Evolutionary conservation across 2,888 invertebrate species (phyloP).

Genomic region (Lymantria dispar): DNA sequence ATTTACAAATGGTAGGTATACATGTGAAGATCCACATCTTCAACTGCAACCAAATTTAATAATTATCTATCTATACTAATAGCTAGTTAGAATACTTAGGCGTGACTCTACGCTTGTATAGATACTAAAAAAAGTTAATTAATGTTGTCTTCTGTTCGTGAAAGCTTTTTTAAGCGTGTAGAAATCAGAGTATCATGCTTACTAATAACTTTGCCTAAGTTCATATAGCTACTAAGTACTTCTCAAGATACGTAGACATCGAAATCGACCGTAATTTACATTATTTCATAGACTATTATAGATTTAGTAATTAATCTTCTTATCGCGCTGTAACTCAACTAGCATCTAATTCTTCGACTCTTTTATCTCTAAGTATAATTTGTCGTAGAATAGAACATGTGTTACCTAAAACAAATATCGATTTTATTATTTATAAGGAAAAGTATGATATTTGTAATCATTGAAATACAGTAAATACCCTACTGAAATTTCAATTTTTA

Average conservation of each 20-base stretch:
- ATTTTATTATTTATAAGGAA: conserved; percentile 75
- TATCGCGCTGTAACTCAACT: conserved; percentile 42
- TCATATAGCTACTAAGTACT: conserved; percentile 38
- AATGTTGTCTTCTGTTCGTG: conserved; percentile 4
- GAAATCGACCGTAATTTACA: conserved; percentile 42
- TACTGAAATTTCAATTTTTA: conserved; percentile 27
- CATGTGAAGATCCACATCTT: too few relatives aligned
- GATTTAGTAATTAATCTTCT: conserved; percentile 32
- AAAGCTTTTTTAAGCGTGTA: too few relatives aligned
- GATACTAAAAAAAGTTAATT: not conserved
- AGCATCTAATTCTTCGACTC: conserved; percentile 43
- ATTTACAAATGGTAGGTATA: too few relatives aligned
- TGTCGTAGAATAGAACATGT: conserved; percentile 82
- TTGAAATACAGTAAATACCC: conserved; percentile 38
- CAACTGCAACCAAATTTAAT: too few relatives aligned
- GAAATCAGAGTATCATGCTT: too few relatives aligned
- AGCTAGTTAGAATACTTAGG: too few relatives aligned
- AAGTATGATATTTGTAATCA: conserved; percentile 28
- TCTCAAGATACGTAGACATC: conserved; percentile 45
- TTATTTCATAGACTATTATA: conserved; percentile 30
- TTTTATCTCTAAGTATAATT: conserved; percentile 48
- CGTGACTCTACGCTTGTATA: too few relatives aligned
- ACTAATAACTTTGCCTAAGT: not conserved
- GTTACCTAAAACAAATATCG: conserved; percentile 61
- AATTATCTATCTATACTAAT: too few relatives aligned